Conservation (phyloP, 2,888 invertebrate genomes). For the Anaspis maculata region DNA sequence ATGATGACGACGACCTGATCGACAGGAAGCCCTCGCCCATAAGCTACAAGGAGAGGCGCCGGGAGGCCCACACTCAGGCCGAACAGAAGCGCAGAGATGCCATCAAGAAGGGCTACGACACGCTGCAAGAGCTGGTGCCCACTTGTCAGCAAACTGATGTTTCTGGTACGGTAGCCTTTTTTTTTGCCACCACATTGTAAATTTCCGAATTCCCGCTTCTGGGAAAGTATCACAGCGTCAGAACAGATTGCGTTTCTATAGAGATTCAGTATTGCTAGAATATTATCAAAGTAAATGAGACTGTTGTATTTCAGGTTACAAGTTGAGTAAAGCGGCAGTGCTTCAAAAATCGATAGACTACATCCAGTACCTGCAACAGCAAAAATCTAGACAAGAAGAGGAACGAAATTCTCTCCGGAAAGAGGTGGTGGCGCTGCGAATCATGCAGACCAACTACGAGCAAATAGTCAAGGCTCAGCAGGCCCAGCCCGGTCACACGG, state of each 20-base stretch:
- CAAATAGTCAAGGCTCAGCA: slow-evolving; percentile 95
- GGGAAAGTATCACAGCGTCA: no score
- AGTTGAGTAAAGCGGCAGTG: slow-evolving; percentile 92
- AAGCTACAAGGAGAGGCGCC: slow-evolving; percentile 85
- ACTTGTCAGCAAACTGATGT: slow-evolving; percentile 89
- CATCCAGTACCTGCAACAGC: slow-evolving; percentile 83
- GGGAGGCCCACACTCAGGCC: slow-evolving; percentile 94
- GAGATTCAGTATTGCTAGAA: not conserved
- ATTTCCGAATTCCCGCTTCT: not conserved
- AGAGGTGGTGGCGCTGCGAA: slow-evolving; percentile 87
- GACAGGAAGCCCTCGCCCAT: slow-evolving; percentile 54
- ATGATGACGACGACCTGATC: slow-evolving; percentile 57
- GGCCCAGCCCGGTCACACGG: slow-evolving; percentile 78
- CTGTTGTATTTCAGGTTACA: slow-evolving; percentile 58
- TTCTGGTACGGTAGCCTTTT: slow-evolving; percentile 44
- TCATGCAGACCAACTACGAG: slow-evolving; percentile 92
- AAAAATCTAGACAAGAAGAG: slow-evolving; percentile 92
- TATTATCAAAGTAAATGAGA: slow-evolving; percentile 1
- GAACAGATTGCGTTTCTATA: not conserved
- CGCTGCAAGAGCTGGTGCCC: slow-evolving; percentile 85
- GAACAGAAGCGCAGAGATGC: slow-evolving; percentile 96
- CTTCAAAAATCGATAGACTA: slow-evolving; percentile 92
- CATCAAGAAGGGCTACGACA: slow-evolving; percentile 94
- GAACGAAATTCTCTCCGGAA: slow-evolving; percentile 82
- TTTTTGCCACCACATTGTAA: not conserved